Evolutionary conservation across 2,113 vertebrate species (phyloP), one percentile per base, ranked within the genome.

Genomic region (Columba livia): DNA sequence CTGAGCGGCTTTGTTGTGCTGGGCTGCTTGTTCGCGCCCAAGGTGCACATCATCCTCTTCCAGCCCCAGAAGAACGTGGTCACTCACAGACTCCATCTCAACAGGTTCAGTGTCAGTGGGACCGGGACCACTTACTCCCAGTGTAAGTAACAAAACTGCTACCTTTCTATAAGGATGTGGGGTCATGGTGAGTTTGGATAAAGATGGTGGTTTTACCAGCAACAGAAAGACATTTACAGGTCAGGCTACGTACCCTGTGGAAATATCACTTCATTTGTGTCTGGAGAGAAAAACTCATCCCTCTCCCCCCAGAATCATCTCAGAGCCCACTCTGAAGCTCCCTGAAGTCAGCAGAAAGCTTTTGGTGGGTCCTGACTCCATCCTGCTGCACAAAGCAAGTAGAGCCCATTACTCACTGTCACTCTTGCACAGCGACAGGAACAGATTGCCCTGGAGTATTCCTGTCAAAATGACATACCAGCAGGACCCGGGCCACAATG

Each of bases 1-100:
- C 98, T 99, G 90, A 99, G 99, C 11, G 99, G 99, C 61, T 99
- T 99, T 4, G 99, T 99, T 96, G 99, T 99, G 71, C 96, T 99
- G 95, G 99, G 99, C 82, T 99, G 99, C 84, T 97, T 99, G 98
- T 99, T 99, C 82, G 99, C 99, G 0, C 99, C 99, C 70, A 99
- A 99, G 95, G 99, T 99, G 83, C 99, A 99, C 94, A 99, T 99
- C 85, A 99, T 99, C 97, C 98, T 99, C 96, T 99, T 99, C 95
- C 99, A 99, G 96, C 99, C 99, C 47, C 99, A 99, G 98, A 99
- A 99, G 98, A 99, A 99, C 5, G 99, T 99, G 96, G 98, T 99
- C 94, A 99, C 99, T 38, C 99, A 99, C 97, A 98, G 99, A 67
- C 98, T 99, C 48, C 99, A 99, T 92, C 98, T 99, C 96, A 99